Percentiles rank a stretch among this genome's conserved stretches.
phyloP scores from a whole-genome alignment of 2,888 invertebrate species.

The Leucophenga maculata region DNA sequence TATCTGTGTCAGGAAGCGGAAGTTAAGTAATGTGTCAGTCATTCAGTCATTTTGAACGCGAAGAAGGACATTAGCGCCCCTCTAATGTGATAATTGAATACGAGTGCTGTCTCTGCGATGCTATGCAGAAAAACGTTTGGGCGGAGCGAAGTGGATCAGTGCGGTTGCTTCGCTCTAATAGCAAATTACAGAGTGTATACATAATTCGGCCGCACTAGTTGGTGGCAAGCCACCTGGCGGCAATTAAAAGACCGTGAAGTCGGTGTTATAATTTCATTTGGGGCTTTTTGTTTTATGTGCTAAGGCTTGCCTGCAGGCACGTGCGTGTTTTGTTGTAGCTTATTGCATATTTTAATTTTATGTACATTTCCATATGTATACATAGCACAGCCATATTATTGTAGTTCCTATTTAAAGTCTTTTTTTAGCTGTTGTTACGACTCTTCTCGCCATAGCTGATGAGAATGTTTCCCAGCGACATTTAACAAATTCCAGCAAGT shows the following conservation, averaged over 20 bases:
- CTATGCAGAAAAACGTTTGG: background rate
- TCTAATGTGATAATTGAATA: slow-evolving; percentile 22
- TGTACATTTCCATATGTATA: too few relatives aligned
- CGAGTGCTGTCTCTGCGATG: background rate
- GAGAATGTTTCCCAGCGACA: too few relatives aligned
- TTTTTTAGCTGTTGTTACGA: background rate
- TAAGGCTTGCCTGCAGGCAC: too few relatives aligned
- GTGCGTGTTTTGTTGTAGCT: background rate
- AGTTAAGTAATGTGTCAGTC: slow-evolving; percentile 64
- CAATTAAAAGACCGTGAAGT: slow-evolving; percentile 20
- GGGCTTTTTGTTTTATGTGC: slow-evolving; percentile 6
- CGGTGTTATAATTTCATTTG: slow-evolving; percentile 18
- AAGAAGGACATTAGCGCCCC: slow-evolving; percentile 20
- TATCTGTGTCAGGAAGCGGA: slow-evolving; percentile 53
- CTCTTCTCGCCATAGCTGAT: too few relatives aligned
- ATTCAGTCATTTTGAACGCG: slow-evolving; percentile 40
- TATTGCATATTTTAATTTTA: background rate
- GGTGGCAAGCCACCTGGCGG: slow-evolving; percentile 2
- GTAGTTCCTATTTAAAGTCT: background rate
- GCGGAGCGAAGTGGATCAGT: background rate
- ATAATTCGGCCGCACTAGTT: background rate
- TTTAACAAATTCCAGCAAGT: background rate
- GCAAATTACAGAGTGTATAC: background rate
- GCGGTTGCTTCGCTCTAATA: background rate
- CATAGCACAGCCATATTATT: too few relatives aligned